Evolutionary conservation across 2,888 invertebrate species (phyloP).

Genomic region (Busseola fusca): DNA sequence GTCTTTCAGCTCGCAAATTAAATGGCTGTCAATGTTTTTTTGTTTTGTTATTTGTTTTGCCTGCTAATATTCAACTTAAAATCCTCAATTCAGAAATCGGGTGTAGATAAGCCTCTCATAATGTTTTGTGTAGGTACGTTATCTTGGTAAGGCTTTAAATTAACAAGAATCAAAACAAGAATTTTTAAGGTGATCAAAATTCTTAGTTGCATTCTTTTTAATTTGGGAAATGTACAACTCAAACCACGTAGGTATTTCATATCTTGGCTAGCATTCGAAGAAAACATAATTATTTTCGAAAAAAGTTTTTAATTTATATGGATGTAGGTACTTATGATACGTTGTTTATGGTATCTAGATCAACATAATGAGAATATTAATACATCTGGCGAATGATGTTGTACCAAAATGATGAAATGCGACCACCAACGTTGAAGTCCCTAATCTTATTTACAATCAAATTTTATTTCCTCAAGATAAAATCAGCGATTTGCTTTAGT

Average conservation of each 20-base stretch:
- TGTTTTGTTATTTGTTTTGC: too few species aligned
- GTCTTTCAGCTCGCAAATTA: too few species aligned
- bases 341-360: conserved; percentile 29
- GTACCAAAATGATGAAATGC: conserved; percentile 15
- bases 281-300: neutral
- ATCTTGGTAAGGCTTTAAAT: neutral
- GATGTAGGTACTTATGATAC: neutral
- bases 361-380: conserved; percentile 25
- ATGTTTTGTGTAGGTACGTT: neutral
- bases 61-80: neutral
- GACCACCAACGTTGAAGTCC: conserved; percentile 44
- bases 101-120: neutral
- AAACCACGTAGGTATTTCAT: neutral
- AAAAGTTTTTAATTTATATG: neutral
- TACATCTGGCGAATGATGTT: conserved; percentile 18
- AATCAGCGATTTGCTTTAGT: conserved; percentile 33
- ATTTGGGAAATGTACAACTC: neutral
- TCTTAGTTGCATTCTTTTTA: neutral
- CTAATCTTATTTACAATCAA: conserved; percentile 19
- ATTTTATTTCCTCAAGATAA: conserved; percentile 29
- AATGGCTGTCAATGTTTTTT: neutral
- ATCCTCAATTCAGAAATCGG: neutral
- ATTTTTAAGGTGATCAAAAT: neutral
- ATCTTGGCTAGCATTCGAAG: neutral
- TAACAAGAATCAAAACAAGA: too few species aligned